Evolutionary conservation across 2,113 vertebrate species (phyloP).

Genomic region (human (Homo sapiens)): GRCh38 chr3:149656001-149656500

Average conservation of each 20-base stretch:
- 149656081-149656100: background rate
- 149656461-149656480: background rate
- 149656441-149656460: background rate
- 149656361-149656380: background rate
- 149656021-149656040: conserved; percentile 1
- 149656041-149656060: background rate
- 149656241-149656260: conserved; percentile 10
- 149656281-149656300: conserved; percentile 47
- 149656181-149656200: background rate
- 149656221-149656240: conserved; percentile 1
- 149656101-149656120: background rate
- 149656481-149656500: background rate
- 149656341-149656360: conserved; percentile 48
- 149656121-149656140: background rate
- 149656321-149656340: conserved; percentile 58
- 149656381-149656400: background rate
- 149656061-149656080: background rate
- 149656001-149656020: background rate
- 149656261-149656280: conserved; percentile 73
- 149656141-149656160: background rate
- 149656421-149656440: background rate
- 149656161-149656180: background rate
- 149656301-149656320: background rate
- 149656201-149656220: background rate
- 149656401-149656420: background rate